phyloP scores from a whole-genome alignment of 2,888 invertebrate genomes.

The Formica aserva region DNA sequence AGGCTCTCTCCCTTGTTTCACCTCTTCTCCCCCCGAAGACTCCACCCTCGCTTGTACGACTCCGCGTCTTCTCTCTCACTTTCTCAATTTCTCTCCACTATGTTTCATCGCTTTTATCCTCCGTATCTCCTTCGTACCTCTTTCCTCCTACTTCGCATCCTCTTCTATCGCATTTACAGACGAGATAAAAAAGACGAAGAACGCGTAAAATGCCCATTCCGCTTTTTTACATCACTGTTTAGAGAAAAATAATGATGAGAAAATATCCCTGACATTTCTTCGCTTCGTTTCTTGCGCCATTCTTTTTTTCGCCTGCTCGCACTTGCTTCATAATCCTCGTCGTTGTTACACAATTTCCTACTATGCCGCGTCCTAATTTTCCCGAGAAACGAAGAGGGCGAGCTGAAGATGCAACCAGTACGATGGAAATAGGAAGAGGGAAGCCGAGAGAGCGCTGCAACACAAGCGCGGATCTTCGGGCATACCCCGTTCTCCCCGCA shows the following conservation, averaged over 20 bases:
- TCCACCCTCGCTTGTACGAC: constrained; percentile 42
- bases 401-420: constrained; percentile 35
- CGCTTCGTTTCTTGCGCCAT: neutral
- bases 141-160: constrained; percentile 26
- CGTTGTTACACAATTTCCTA: constrained; percentile 31
- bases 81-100: constrained; percentile 61
- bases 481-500: constrained; percentile 27
- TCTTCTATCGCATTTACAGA: constrained; percentile 45
- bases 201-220: constrained; percentile 65
- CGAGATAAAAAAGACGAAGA: constrained; percentile 25
- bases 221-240: constrained; percentile 67
- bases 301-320: constrained; percentile 13
- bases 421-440: constrained; percentile 45
- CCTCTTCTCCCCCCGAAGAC: constrained; percentile 37
- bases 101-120: constrained; percentile 63
- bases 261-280: constrained; percentile 38
- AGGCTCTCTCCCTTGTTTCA: constrained; percentile 57
- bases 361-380: constrained; percentile 11
- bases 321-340: constrained; percentile 1
- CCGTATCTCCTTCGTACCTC: constrained; percentile 44
- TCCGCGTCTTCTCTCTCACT: constrained; percentile 52
- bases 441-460: constrained; percentile 42
- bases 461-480: constrained; percentile 20
- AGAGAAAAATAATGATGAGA: constrained; percentile 76
- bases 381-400: constrained; percentile 1